Base-by-base conservation (phyloP, 2,888 invertebrate genomes). In the Nebria salina region DNA sequence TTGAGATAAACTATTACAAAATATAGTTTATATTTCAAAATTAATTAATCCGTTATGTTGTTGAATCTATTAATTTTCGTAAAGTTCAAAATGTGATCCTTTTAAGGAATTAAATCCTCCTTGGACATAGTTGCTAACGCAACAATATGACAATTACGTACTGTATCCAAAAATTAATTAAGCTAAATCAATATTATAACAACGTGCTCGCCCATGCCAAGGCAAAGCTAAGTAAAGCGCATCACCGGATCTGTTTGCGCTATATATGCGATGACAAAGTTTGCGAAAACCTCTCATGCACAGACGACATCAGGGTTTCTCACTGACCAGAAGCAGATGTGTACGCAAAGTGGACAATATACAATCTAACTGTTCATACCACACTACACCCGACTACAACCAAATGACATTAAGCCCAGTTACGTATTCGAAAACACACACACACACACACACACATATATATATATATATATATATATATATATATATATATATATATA, bases 331-430 rank as follows among this genome's bases (percentile, higher is more conserved):
- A 54, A 54, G 54, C 54, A 54, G 54, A 54, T 54, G 54, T 54
- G 8, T 54, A 54, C 54, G 54, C 54, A 54, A 54, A 54, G 54
- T 54, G 54, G 54, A 54, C 54, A 43, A 43, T 43, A 68, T 20
- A 68, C 68, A 70, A 25, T 25, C 34, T 34, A 70, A 70, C 70
- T 70, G 26, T 70, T 70, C 70, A 70, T 25, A 66, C 9, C 66
- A 66, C 66, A 66, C 54, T 54, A 54, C 54, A 54, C 8, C 54
- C 11, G 13, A 66, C 54, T 54, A 54, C 54, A 54, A 54, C 54
- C 7, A 54, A 54, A 54, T 54, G 2, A 54, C 54, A 54, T 54
- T 54, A 54, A 54, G 13, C 11, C 54, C 54, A 54, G 54, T 54
- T 13, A 54, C 54, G 13, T 13, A 54, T 13, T 11, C 54, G 13